Base-by-base conservation (phyloP, 2,888 invertebrate genomes). In the Folsomia candida region DNA sequence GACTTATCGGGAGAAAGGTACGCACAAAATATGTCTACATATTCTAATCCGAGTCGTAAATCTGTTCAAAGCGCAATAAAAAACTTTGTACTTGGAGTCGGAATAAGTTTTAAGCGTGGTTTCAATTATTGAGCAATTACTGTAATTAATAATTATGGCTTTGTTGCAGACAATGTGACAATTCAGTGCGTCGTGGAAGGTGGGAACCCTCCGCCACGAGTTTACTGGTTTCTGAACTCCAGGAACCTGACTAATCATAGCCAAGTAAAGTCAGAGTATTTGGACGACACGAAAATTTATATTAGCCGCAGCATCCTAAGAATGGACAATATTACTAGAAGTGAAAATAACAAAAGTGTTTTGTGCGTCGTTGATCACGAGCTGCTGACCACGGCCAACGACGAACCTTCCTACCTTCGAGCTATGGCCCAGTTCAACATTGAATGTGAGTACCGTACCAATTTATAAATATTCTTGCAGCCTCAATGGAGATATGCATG, bases 311-410 rank as follows among this genome's bases (percentile, higher is more conserved):
- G 88, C 81, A 88, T 89, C 81, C 86, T 91, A 76, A 85, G 90
- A 82, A 84, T 91, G 81, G 86, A 90, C 83, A 87, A 89, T 72
- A 92, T 93, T 60, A 88, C 91, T 74, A 87, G 94, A 54, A 91
- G 91, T 73, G 90, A 93, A 81, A 94, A 94, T 85, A 93, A 93
- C 84, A 92, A 92, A 58, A 90, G 92, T 67, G 88, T 94, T 73
- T 87, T 89, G 76, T 94, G 94, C 82, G 88, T 89, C 77, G 92
- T 93, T 77, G 86, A 89, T 75, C 94, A 94, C 82, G 87, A 84
- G 82, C 85, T 88, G 6, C 82, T 88, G 77, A 82, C 86, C 24
- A 83, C 84, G 51, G 86, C 88, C 3, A 84, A 87, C 51, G 60
- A 68, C 47, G 60, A 68, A 22, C 63, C 72, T 2, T 28, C 70